Base-by-base conservation (phyloP, 2,113 vertebrate species). In the Halcyon malimbica region DNA sequence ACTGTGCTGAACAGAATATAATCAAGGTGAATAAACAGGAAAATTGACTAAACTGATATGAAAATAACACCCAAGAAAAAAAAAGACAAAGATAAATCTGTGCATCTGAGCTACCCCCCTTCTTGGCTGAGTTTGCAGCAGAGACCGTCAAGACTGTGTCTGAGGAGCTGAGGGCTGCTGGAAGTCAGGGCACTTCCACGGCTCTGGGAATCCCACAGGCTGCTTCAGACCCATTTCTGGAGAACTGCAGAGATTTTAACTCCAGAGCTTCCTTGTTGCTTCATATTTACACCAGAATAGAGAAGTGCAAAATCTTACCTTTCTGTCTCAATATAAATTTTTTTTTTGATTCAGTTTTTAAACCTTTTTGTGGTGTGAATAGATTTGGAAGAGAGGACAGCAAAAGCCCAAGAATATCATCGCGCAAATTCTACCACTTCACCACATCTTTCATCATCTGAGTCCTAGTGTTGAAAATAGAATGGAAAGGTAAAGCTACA, bases 1-100 rank as follows among this genome's bases (percentile, higher is more conserved):
- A 11, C 74, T 39, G 41, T 15, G 19, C 74, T 23, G 25, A 79
- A 57, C 62, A 68, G 53, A 89, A 65, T 67, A 63, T 59, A 91
- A 73, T 76, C 65, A 83, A 74, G 46, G 65, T 82, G 95, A 89
- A 84, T 89, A 82, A 91, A 78, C 62, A 92, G 35, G 76, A 89
- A 95, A 93, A 87, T 79, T 83, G 81, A 69, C 86, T 89, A 87
- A 90, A 71, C 39, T 89, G 69, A 15, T 75, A 70, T 2, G 26
- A 31, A 91, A 95, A 82, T 87, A 50, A 78, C 33, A 64, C 13
- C 6, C 35, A 33, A 16, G 25, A 75, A 31, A 35, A n/a, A n/a
- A n/a, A 53, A 59, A 39, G 21, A 31, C 1, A 4, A 9, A 74
- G 65, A 85, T 24, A 81, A 75, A 60, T 35, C 21, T 0, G 0